Conservation (phyloP, 2,797 vertebrate species). For the Oreonectes daqikongensis region DNA sequence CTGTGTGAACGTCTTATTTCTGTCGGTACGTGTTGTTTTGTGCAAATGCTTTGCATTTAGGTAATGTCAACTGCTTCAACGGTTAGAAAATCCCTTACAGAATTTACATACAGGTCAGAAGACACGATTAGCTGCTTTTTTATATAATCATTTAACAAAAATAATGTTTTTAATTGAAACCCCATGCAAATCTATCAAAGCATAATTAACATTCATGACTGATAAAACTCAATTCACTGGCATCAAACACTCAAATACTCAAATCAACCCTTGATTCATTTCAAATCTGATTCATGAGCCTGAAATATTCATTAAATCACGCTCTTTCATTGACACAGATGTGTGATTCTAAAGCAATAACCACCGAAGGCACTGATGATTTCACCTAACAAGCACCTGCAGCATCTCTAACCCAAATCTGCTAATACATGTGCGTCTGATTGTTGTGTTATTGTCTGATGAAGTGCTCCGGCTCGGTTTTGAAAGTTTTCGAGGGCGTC, state of each 20-base stretch:
- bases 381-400: conserved; percentile 5
- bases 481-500: conserved; percentile 47
- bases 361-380: conserved; percentile 4
- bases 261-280: background rate
- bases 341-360: background rate
- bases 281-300: background rate
- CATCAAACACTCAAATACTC: background rate
- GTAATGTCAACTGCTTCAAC: background rate
- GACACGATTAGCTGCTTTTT: background rate
- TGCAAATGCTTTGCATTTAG: background rate
- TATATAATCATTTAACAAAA: background rate
- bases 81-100: background rate
- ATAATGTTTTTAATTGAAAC: background rate
- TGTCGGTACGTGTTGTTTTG: background rate
- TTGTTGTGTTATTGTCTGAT: conserved; percentile 38
- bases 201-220: conserved; percentile 7
- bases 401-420: background rate
- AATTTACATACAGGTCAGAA: background rate
- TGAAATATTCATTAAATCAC: conserved; percentile 5
- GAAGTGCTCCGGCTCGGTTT: conserved; percentile 17
- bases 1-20: background rate
- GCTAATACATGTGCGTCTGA: background rate
- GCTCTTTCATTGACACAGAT: background rate
- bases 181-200: background rate
- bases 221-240: background rate